phyloP scores from a whole-genome alignment of 2,888 invertebrate species.

The Drosophila parthenogenetica region DNA sequence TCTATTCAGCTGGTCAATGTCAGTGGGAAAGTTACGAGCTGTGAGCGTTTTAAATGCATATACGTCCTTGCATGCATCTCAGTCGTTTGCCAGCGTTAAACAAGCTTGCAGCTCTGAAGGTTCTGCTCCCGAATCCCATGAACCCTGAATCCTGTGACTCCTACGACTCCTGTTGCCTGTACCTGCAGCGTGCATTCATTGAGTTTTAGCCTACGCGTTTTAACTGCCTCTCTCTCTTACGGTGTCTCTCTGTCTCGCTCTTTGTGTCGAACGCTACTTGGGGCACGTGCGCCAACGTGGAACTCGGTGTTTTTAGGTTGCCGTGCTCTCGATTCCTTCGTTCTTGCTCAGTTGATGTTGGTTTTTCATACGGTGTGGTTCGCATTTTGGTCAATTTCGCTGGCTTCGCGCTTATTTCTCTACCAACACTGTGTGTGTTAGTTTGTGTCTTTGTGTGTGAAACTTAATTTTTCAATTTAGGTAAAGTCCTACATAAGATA shows the following conservation, averaged over 20 bases:
- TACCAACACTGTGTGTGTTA: background rate
- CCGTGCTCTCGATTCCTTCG: constrained; percentile 11
- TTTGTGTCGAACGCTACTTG: constrained; percentile 33
- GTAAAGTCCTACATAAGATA: constrained; percentile 35
- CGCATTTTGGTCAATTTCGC: constrained; percentile 45
- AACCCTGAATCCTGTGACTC: background rate
- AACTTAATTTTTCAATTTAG: constrained; percentile 38
- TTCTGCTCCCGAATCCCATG: background rate
- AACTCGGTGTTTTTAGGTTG: constrained; percentile 18
- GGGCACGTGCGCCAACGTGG: constrained; percentile 65
- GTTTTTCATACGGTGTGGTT: constrained; percentile 74
- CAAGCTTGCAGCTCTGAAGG: constrained; percentile 12
- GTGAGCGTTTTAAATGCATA: constrained; percentile 42
- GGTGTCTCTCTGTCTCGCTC: constrained; percentile 1
- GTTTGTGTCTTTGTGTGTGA: constrained; percentile 19
- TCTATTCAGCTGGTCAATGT: constrained; percentile 26
- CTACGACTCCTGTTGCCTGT: constrained; percentile 5
- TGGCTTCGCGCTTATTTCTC: constrained; percentile 22
- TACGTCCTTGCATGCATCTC: constrained; percentile 62
- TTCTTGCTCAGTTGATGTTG: constrained; percentile 74
- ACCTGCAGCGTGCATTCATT: constrained; percentile 52
- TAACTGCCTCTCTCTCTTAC: constrained; percentile 9
- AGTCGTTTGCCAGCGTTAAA: constrained; percentile 48
- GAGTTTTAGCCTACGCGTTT: constrained; percentile 23
- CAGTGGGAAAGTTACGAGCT: constrained; percentile 22